Evolutionary conservation across 2,888 invertebrate genomes (phyloP), one percentile per base, ranked within the genome.

Genomic region (Cremastobaeus sp.): DNA sequence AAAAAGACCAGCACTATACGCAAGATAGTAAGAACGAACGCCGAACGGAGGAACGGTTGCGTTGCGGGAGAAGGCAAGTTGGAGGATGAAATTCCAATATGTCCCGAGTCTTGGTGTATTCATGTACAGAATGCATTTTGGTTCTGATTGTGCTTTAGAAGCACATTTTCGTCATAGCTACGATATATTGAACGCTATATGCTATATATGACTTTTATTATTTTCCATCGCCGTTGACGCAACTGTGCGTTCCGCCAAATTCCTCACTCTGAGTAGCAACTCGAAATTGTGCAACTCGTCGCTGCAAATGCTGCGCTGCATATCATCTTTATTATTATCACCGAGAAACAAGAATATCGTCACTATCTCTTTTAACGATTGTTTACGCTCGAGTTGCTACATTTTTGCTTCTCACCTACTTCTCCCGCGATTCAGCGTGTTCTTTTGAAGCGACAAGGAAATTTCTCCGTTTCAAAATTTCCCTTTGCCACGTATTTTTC

Each of bases 91-190:
- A 84, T 85, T 85, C 84, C 85, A 85, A 85, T 85, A 85, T 85
- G 82, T 82, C 81, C 81, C 77, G 81, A 82, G 81, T 82, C 81
- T 83, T 82, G 76, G n/a, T 75, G 77, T 76, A 82, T 77, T 80
- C 84, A 84, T 83, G 83, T 83, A 80, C 78, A 80, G 85, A 86
- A 86, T 85, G 85, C 83, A 84, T 85, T 82, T 81, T 77, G 76
- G 81, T 83, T 84, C 83, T 85, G 86, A 86, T 86, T 85, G 86
- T 85, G 85, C 85, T 81, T 84, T 80, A 79, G 78, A 81, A 83
- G 83, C 84, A 85, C 83, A 86, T 85, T 85, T 85, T 84, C 82
- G 78, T 81, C 80, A 78, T 80, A 77, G 79, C 81, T 79, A 75
- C 80, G 78, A 81, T 81, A 83, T 81, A 83, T 81, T 81, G 76